A percentile compares a stretch with the other conserved stretches of the same genome.
Conservation (phyloP, 2,797 vertebrate species). For the Phaenicophaeus curvirostris region DNA sequence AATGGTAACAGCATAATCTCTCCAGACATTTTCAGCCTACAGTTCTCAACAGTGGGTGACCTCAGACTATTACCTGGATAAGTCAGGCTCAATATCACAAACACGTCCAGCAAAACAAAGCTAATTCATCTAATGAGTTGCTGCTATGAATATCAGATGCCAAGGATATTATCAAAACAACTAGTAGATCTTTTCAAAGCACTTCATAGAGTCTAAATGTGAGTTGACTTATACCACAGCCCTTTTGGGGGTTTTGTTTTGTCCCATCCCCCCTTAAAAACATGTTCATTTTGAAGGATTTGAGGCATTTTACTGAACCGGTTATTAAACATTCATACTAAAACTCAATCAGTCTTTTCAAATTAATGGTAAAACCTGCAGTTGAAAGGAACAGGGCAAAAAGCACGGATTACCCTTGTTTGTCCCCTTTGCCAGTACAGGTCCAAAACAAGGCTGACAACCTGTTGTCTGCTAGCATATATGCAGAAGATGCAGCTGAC, state of each 20-base stretch:
- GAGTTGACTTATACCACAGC: not conserved
- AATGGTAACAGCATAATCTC: not conserved
- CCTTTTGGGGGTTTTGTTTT: not conserved
- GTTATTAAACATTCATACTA: not conserved
- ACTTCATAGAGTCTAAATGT: not conserved
- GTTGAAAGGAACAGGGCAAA: not conserved
- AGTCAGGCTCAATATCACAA: not conserved
- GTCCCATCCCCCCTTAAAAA: not conserved
- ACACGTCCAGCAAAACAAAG: not conserved
- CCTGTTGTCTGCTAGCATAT: not conserved
- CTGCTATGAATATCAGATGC: not conserved
- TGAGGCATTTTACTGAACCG: not conserved
- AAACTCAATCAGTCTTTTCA: not conserved
- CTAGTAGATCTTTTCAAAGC: not conserved
- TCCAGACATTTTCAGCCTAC: not conserved
- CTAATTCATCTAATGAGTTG: not conserved
- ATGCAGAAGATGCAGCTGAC: not conserved
- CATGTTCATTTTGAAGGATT: not conserved
- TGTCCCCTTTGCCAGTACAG: not conserved
- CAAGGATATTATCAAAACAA: not conserved
- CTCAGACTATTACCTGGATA: not conserved
- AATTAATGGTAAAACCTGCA: not conserved
- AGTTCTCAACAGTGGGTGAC: not conserved
- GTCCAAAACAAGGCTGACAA: not conserved
- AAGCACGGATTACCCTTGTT: accelerated